Evolutionary conservation across 2,888 invertebrate genomes (phyloP), one percentile per base, ranked within the genome.

Genomic region (Xylota segnis): DNA sequence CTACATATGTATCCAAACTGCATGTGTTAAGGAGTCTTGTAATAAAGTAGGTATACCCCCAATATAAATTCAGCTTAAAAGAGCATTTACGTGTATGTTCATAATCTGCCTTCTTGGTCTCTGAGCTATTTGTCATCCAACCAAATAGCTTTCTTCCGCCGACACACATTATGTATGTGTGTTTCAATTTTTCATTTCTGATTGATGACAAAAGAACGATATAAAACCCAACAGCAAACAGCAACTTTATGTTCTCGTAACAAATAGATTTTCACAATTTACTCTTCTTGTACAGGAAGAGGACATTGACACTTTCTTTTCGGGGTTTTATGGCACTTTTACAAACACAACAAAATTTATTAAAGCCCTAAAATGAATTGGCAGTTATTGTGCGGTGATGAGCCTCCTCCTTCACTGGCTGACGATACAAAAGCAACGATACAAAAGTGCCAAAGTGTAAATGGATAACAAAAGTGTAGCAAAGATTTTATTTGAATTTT

Each of bases 241-340:
- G 61, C 27, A 52, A 27, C 27, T 61, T 61, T 52, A 40, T 72
- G 59, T 50, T 61, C 23, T 4, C 16, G 58, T 59, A 59, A 37
- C 59, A 59, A 71, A 71, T 71, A 71, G 71, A 58, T 23, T 50
- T 71, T 59, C 5, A 27, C 47, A 70, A 70, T 54, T 70, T 45
- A 56, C 43, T 58, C 37, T 16, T 59, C 37, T 16, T 40, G 29
- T 37, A 40, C 40, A n/a, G 50, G n/a, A 40, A 50, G 12, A 40
- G 50, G 37, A 40, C 50, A 45, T 6, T 71, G 45, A 71, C 47
- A 47, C 34, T 58, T 58, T 37, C 34, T 47, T 40, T 70, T 40
- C 16, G 9, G 14, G 23, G 23, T 45, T 59, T 71, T 47, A 71
- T 34, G 45, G 10, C 34, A 58, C 32, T 58, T 58, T 59, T 45